A percentile compares a stretch with the other conserved stretches of the same genome.
Evolutionary conservation across 2,888 invertebrate species (phyloP).

Genomic region (Rhodophaea formosa): DNA sequence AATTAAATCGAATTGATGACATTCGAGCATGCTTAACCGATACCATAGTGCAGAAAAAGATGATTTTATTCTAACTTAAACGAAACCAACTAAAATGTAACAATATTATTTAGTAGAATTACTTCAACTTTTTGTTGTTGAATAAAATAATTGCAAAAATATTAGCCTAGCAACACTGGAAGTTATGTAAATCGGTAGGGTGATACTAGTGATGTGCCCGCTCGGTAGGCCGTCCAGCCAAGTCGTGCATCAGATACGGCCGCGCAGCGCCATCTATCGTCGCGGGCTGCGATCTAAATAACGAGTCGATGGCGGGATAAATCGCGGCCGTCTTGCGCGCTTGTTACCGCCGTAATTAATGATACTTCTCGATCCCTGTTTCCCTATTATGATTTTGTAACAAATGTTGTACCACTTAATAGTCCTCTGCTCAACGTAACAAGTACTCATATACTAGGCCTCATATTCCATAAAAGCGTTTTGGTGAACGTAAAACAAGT

Average conservation of each 20-base stretch:
- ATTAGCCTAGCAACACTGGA: background rate
- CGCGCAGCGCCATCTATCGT: slow-evolving; percentile 68
- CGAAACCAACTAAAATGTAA: too few species aligned
- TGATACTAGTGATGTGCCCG: slow-evolving; percentile 7
- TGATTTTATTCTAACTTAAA: too few species aligned
- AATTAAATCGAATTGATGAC: too few species aligned
- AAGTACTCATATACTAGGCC: too few species aligned
- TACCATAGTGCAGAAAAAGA: too few species aligned
- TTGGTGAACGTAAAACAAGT: too few species aligned
- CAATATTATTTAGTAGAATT: too few species aligned
- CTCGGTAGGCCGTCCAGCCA: background rate
- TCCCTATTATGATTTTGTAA: slow-evolving; percentile 59
- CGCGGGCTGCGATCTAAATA: slow-evolving; percentile 67
- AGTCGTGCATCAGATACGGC: slow-evolving; percentile 70
- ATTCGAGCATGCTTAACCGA: too few species aligned
- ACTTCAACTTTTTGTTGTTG: too few species aligned
- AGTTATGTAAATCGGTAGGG: slow-evolving; percentile 4
- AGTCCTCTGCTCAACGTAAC: background rate
- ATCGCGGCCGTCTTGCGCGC: slow-evolving; percentile 60
- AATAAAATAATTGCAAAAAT: too few species aligned
- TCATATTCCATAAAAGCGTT: too few species aligned
- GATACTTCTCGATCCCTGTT: slow-evolving; percentile 54
- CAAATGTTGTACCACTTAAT: slow-evolving; percentile 5
- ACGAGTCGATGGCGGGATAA: slow-evolving; percentile 70
- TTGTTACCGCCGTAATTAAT: slow-evolving; percentile 74